These are phyloP conservation scores for Phaedon cochleariae DNA, from an alignment of 2,888 invertebrate genomes.

Conservation along the genomic window DNA sequence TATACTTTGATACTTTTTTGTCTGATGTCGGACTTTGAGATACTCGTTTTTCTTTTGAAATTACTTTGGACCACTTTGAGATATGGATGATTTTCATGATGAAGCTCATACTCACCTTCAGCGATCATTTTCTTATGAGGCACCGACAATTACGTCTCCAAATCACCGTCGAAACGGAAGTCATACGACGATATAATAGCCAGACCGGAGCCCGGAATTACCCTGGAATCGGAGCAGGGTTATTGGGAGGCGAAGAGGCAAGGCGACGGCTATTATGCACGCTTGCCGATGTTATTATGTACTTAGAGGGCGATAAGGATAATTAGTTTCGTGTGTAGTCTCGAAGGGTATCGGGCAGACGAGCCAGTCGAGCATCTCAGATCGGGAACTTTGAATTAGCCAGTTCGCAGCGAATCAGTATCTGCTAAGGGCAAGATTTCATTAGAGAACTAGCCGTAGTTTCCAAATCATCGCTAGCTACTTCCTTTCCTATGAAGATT, in stretches of 20 bases:
- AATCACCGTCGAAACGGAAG: not conserved
- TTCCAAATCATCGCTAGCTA: too few species aligned
- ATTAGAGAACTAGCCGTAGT: too few species aligned
- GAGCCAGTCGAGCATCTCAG: conserved; percentile 49
- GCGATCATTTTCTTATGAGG: too few species aligned
- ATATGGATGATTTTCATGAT: too few species aligned
- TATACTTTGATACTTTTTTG: too few species aligned
- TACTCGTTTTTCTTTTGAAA: too few species aligned
- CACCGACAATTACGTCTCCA: too few species aligned
- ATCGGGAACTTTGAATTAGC: conserved; percentile 48
- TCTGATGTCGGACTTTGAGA: too few species aligned
- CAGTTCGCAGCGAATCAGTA: conserved; percentile 47
- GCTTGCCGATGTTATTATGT: conserved; percentile 49
- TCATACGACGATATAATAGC: not conserved
- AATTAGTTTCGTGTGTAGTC: conserved; percentile 51
- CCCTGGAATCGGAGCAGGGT: conserved; percentile 31
- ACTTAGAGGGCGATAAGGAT: conserved; percentile 50
- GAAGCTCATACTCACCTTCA: too few species aligned
- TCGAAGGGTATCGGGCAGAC: conserved; percentile 48
- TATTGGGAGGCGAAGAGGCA: conserved; percentile 48
- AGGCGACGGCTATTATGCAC: conserved; percentile 46
- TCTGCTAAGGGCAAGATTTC: too few species aligned
- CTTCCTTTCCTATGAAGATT: too few species aligned
- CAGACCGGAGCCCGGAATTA: not conserved
- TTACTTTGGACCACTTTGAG: too few species aligned